Conservation (phyloP, 2,113 vertebrate species). For the Pseudorectes ferrugineus region DNA sequence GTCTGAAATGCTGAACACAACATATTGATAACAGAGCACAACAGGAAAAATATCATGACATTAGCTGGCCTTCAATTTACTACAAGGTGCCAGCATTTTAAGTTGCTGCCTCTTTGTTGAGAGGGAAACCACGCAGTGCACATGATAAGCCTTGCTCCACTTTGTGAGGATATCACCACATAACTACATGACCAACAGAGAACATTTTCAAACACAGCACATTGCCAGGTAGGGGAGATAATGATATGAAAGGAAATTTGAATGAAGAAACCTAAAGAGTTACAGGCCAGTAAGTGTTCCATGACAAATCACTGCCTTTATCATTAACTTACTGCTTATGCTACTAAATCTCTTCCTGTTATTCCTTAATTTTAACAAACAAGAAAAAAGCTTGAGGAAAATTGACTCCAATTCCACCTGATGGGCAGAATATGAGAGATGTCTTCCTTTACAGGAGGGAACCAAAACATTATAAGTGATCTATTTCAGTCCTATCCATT, state of each 20-base stretch:
- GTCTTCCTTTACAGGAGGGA: background rate
- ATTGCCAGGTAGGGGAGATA: background rate
- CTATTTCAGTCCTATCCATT: background rate
- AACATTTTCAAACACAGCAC: background rate
- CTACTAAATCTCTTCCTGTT: background rate
- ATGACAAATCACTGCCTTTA: background rate
- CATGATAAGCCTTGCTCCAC: background rate
- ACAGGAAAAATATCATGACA: background rate
- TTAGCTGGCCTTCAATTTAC: background rate
- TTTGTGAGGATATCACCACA: background rate
- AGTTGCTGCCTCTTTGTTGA: background rate
- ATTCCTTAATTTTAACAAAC: background rate
- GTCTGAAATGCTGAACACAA: background rate
- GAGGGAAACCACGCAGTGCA: background rate
- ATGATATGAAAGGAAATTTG: background rate
- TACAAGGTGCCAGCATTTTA: background rate
- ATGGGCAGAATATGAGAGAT: background rate
- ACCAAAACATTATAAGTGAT: background rate
- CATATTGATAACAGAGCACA: background rate
- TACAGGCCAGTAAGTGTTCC: accelerated
- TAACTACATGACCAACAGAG: background rate
- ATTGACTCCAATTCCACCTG: background rate
- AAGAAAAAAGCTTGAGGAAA: background rate
- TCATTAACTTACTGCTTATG: background rate
- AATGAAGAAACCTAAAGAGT: background rate